Conservation (phyloP, 2,888 invertebrate genomes). For the Rapana venosa region DNA sequence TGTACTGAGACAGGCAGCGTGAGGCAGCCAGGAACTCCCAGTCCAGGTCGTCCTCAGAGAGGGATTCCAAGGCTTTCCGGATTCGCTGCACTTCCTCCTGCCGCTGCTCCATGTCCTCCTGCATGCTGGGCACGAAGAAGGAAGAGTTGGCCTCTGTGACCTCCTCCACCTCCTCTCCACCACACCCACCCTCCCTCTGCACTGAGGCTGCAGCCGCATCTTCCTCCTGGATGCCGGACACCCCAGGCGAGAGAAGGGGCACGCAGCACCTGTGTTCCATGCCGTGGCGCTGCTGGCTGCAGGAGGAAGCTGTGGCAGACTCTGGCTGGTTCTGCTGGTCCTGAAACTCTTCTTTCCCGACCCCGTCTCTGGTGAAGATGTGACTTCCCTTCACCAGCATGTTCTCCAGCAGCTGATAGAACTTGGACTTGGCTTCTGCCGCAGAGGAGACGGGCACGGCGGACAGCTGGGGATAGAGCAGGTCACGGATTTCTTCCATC, state of each 20-base stretch:
- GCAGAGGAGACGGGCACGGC: not conserved
- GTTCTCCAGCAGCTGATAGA: not conserved
- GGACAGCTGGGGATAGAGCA: not conserved
- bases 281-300: not conserved
- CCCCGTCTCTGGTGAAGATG: too few species aligned
- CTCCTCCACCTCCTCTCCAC: not conserved
- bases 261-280: slow-evolving; percentile 7
- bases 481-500: not conserved
- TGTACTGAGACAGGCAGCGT: slow-evolving; percentile 33
- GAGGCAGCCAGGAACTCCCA: slow-evolving; percentile 33
- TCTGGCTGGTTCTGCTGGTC: not conserved
- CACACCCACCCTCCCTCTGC: not conserved
- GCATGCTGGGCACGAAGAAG: not conserved
- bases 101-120: not conserved
- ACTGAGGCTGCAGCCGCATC: not conserved
- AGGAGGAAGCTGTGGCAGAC: not conserved
- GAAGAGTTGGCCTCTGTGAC: too few species aligned
- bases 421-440: not conserved
- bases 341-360: not conserved
- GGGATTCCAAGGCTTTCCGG: not conserved
- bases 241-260: not conserved
- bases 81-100: not conserved
- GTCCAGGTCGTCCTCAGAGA: slow-evolving; percentile 31
- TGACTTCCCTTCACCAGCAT: not conserved
- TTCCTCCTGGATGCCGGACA: not conserved